Evolutionary conservation across 2,113 vertebrate species (phyloP), one percentile per base, ranked within the genome.

Genomic region (Mobula birostris): DNA sequence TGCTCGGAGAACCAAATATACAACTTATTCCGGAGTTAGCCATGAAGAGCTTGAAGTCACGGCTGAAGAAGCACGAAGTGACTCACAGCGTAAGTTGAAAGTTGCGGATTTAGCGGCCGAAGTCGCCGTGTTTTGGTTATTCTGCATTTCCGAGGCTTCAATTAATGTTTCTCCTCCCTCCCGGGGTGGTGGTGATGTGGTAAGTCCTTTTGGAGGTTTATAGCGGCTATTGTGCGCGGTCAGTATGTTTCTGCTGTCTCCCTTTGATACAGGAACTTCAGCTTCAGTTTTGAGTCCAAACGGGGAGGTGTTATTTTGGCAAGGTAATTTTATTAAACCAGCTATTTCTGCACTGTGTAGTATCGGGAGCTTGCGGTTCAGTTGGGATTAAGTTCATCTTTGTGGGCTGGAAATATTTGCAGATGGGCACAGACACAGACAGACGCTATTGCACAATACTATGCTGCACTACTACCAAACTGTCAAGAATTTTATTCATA

Each of bases 41-140:
- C 96, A 97, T 99, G 98, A 99, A 99, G 97, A 98, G 98, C 96
- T 97, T 99, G 82, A 98, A 98, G 96, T 98, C 98, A 95, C 97
- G 98, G 8, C 95, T 99, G 96, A 98, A 97, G 96, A 98, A 97
- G 95, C 98, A 98, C 94, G 98, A 99, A 95, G 96, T 97, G 3
- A 96, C 97, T 94, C 97, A 97, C 94, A 97, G 96, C 94, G 97
- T 97, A 95, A 97, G 97, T 97, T 94, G 58, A 94, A 77, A 32
- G 19, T 77, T 94, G 48, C 27, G 17, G 9, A 19, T 19, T 32
- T 29, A 78, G 7, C 14, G 14, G 14, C 68, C 14, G 1, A 79
- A 48, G n/a, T 36, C 77, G 29, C 29, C 0, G 77, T 36, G 14
- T 48, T 24, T 48, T 56, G 32, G 32, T 36, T 80, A 21, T 56